Percentiles rank a stretch among this genome's conserved stretches.
phyloP scores from a whole-genome alignment of 2,888 invertebrate species.

The Cephus spinipes region DNA sequence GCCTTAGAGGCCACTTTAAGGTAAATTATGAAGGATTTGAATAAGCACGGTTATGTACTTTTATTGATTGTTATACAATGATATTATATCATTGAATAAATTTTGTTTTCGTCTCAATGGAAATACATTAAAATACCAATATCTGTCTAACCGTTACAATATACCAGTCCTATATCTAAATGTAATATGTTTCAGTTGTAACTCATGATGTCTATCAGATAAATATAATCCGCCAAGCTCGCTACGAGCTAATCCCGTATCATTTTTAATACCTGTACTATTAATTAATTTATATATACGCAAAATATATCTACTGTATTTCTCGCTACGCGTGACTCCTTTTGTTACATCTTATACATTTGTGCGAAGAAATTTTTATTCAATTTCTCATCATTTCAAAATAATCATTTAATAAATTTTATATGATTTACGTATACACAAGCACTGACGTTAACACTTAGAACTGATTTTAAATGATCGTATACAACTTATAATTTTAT shows the following conservation, averaged over 20 bases:
- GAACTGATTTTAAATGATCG: background rate
- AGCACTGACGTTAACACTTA: background rate
- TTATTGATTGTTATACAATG: background rate
- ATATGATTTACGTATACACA: background rate
- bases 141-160: background rate
- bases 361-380: slow-evolving; percentile 22
- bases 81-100: background rate
- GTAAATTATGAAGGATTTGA: background rate
- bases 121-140: background rate
- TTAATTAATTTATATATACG: slow-evolving; percentile 18
- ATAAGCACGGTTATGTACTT: background rate
- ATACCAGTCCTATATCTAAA: background rate
- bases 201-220: background rate
- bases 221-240: background rate
- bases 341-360: background rate
- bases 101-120: background rate
- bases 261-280: slow-evolving; percentile 8
- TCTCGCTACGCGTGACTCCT: background rate
- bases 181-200: background rate
- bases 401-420: background rate
- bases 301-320: slow-evolving; percentile 6
- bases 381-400: slow-evolving; percentile 10
- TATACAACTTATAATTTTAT: background rate
- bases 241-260: background rate
- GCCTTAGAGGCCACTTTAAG: background rate